Evolutionary conservation across 2,113 vertebrate genomes (phyloP), one percentile per base, ranked within the genome.

Genomic region (Pycnonotus jocosus): DNA sequence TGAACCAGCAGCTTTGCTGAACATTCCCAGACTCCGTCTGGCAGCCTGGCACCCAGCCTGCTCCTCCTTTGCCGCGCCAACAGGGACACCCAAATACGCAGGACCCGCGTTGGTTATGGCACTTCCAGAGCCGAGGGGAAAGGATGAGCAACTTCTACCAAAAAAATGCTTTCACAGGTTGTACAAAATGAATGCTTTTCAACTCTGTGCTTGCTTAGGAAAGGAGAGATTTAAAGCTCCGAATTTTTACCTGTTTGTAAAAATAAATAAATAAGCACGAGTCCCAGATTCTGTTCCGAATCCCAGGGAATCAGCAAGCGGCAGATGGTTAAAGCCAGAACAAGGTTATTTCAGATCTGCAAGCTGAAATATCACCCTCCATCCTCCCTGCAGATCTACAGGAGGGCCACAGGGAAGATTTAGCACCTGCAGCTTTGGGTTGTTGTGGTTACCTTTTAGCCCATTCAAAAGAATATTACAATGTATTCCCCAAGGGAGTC

Each of bases 371-470:
- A 70, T 30, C 86, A 81, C 40, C 20, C 17, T 3, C 3, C 25
- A 56, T 28, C 13, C n/a, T n/a, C 81, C 48, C 33, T 50, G 56
- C 40, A 54, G 72, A 79, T 53, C 79, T 76, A 56, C 65, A 76
- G 93, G 69, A 92, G 38, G 78, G 65, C 64, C 77, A 50, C 31
- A 21, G 74, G 66, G 85, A 97, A 66, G 76, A 93, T 78, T 91
- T 9, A 87, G 40, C 68, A 31, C 1, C 4, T 13, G 54, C 81
- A 74, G 83, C 91, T 25, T n/a, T 28, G 88, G 68, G 72, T 56
- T 80, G 90, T 93, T 96, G 87, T 78, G 80, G 90, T 95, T 97
- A 95, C 83, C 89, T 88, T 97, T 96, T 16, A 91, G 84, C 68
- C 35, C 5, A 89, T 72, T 95, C 93, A 90, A 77, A 96, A 84